Conservation (phyloP, 2,113 vertebrate genomes). For the Helogale parvula region DNA sequence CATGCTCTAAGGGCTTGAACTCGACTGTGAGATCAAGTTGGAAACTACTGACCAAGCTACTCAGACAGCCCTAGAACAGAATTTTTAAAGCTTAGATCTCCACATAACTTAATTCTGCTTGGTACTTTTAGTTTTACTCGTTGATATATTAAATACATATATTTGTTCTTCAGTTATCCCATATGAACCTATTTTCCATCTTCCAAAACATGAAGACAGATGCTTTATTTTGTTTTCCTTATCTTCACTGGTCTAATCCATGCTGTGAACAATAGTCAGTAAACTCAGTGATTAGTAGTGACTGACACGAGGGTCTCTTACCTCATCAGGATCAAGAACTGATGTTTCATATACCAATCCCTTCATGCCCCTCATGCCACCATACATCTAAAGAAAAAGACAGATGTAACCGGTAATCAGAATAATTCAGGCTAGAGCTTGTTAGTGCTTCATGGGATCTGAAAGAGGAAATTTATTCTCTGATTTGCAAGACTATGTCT, state of each 20-base stretch:
- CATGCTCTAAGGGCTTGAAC: too few relatives aligned
- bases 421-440: neutral
- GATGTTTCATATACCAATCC: constrained; percentile 98
- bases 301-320: constrained; percentile 76
- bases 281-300: neutral
- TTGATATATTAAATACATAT: neutral
- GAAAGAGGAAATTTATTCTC: neutral
- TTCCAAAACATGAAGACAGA: neutral
- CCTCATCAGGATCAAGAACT: constrained; percentile 97
- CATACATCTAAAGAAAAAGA: constrained; percentile 89
- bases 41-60: too few relatives aligned
- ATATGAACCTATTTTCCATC: neutral
- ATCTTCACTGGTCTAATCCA: neutral
- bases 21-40: too few relatives aligned
- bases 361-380: constrained; percentile 99
- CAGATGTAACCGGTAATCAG: neutral
- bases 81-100: constrained; percentile 18
- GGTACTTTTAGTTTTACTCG: neutral
- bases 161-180: neutral
- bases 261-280: neutral
- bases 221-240: constrained; percentile 8
- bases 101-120: neutral
- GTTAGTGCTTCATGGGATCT: neutral
- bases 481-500: neutral
- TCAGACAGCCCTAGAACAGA: neutral